These are phyloP conservation scores for Microctenopoma steveboyesi DNA, from an alignment of 2,797 vertebrate species.

Conservation along the genomic window DNA sequence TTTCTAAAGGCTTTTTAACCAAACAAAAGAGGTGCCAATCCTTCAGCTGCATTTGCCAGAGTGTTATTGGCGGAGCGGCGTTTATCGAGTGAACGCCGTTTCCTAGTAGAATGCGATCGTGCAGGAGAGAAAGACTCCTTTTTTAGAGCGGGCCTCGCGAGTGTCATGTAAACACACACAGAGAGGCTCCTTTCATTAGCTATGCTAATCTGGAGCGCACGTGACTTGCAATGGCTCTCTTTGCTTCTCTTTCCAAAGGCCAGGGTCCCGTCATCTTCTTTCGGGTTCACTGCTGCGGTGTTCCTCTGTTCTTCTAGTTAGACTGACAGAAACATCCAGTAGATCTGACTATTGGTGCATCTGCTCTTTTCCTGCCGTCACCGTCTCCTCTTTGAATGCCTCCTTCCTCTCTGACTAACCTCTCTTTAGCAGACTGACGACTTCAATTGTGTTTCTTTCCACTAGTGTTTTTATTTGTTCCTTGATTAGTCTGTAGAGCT, in stretches of 20 bases:
- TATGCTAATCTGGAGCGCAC: conserved; percentile 78
- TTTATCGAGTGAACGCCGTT: conserved; percentile 63
- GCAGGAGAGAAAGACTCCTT: conserved; percentile 73
- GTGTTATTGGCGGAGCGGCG: conserved; percentile 68
- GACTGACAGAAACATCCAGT: conserved; percentile 32
- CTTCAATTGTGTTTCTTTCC: conserved; percentile 6
- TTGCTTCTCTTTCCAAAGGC: conserved; percentile 55
- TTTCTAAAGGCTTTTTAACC: conserved; percentile 59
- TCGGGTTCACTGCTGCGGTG: conserved; percentile 49
- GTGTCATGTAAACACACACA: conserved; percentile 74
- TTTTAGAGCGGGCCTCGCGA: conserved; percentile 66
- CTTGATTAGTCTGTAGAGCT: background rate
- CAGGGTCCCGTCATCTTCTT: conserved; percentile 41
- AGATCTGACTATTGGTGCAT: conserved; percentile 27
- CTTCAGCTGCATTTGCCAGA: conserved; percentile 65
- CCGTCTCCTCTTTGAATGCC: background rate
- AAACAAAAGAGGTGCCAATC: conserved; percentile 65
- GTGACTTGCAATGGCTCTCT: conserved; percentile 60
- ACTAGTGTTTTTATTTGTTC: background rate
- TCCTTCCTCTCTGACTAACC: background rate
- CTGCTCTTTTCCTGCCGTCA: conserved; percentile 7
- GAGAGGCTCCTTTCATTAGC: conserved; percentile 80
- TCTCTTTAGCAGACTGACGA: conserved; percentile 3
- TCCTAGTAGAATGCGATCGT: conserved; percentile 71
- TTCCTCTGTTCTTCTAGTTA: conserved; percentile 14